Evolutionary conservation across 2,888 invertebrate species (phyloP).

Genomic region (Cecidostiba fungosa): DNA sequence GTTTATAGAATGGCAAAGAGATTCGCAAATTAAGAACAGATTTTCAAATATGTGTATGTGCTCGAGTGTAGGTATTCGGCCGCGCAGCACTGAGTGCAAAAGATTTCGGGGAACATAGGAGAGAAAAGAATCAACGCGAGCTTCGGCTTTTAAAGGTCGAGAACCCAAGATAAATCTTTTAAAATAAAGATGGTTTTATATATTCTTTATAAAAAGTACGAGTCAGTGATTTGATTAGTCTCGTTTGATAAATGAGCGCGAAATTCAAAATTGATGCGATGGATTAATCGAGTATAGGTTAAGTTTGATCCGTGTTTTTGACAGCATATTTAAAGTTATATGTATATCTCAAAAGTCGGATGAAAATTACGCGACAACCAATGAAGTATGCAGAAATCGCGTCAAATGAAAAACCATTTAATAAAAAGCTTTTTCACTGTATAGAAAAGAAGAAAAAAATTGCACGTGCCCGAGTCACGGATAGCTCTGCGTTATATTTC

Average conservation of each 20-base stretch:
- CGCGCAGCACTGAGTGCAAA: constrained; percentile 28
- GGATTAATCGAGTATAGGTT: too few relatives aligned
- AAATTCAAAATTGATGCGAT: too few relatives aligned
- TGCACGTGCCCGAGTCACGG: background rate
- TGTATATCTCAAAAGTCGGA: too few relatives aligned
- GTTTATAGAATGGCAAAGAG: constrained; percentile 46
- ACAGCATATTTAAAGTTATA: too few relatives aligned
- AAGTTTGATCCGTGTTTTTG: too few relatives aligned
- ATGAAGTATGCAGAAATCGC: too few relatives aligned
- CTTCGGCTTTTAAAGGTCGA: background rate
- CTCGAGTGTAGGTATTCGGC: background rate
- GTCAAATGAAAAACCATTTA: background rate
- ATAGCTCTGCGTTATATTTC: constrained; percentile 16
- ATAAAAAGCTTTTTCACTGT: background rate
- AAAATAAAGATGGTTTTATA: background rate
- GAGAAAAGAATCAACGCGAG: background rate
- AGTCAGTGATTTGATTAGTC: too few relatives aligned
- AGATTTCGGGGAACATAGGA: background rate
- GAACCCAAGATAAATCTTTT: background rate
- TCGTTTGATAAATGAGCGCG: too few relatives aligned
- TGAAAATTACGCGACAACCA: too few relatives aligned
- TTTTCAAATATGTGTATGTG: constrained; percentile 11
- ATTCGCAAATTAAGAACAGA: constrained; percentile 47
- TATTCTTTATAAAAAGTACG: too few relatives aligned
- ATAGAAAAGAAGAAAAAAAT: background rate